phyloP scores from a whole-genome alignment of 1,140 invertebrate genomes.

The Chrysomallon squamiferum region DNA sequence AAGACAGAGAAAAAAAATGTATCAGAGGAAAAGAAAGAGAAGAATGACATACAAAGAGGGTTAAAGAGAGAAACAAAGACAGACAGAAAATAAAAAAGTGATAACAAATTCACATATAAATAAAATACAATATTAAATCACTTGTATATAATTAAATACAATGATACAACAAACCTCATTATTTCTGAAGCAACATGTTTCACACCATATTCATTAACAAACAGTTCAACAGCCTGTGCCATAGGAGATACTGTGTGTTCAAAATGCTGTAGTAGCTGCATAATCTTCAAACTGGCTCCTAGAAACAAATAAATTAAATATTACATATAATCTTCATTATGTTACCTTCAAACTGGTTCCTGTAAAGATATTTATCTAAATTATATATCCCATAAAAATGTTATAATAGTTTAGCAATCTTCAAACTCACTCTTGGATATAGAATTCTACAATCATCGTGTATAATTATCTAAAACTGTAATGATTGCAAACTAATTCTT shows the following conservation, averaged over 20 bases:
- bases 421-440: too few species aligned
- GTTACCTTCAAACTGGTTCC: background rate
- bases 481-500: too few species aligned
- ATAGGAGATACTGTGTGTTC: conserved; percentile 75
- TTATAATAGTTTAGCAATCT: too few species aligned
- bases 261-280: conserved; percentile 76
- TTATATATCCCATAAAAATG: too few species aligned
- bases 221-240: conserved; percentile 71
- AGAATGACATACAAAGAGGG: background rate
- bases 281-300: conserved; percentile 63
- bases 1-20: too few species aligned
- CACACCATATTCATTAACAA: conserved; percentile 71
- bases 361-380: too few species aligned
- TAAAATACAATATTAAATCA: background rate
- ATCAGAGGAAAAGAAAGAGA: too few species aligned
- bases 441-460: too few species aligned
- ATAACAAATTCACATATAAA: background rate
- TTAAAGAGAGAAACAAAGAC: background rate
- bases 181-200: conserved; percentile 73
- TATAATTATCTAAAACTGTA: too few species aligned
- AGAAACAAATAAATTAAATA: conserved; percentile 14
- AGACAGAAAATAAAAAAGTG: background rate
- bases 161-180: conserved; percentile 66
- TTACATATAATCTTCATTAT: background rate
- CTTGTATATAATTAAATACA: too few species aligned